Evolutionary conservation across 2,888 invertebrate genomes (phyloP).

Genomic region (Chalcis sispes): DNA sequence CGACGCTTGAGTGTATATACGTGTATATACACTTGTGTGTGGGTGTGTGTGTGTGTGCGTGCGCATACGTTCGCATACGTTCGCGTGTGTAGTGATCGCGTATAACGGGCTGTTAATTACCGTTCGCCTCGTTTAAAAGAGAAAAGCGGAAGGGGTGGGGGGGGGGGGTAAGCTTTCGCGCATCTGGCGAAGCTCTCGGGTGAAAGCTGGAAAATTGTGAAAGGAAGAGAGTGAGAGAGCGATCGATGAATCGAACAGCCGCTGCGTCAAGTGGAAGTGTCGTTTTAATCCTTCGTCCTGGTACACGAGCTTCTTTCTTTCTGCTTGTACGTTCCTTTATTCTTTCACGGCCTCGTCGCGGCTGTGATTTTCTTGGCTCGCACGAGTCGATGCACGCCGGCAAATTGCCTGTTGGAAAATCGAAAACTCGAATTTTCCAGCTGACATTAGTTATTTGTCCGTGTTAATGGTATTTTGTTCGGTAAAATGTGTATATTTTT

Average conservation of each 20-base stretch:
- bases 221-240: too few relatives aligned
- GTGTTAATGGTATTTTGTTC: too few relatives aligned
- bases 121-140: conserved; percentile 37
- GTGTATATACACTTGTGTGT: conserved; percentile 14
- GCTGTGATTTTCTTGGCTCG: too few relatives aligned
- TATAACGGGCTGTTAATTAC: conserved; percentile 47
- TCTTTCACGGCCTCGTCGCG: too few relatives aligned
- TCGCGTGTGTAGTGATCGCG: not conserved
- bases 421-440: not conserved
- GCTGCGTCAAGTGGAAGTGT: conserved; percentile 43
- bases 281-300: conserved; percentile 41
- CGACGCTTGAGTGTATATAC: not conserved
- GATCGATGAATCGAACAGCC: conserved; percentile 33
- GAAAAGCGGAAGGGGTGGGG: conserved; percentile 1
- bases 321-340: too few relatives aligned
- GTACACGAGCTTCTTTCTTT: not conserved
- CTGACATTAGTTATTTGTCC: too few relatives aligned
- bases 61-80: not conserved
- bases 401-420: conserved; percentile 9
- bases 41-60: not conserved
- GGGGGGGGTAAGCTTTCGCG: conserved; percentile 2
- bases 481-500: too few relatives aligned
- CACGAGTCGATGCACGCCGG: not conserved
- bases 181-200: not conserved
- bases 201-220: conserved; percentile 33